Percentiles rank a stretch among this genome's conserved stretches.
phyloP scores from a whole-genome alignment of 1,140 invertebrate species.

The Cherax quadricarinatus region DNA sequence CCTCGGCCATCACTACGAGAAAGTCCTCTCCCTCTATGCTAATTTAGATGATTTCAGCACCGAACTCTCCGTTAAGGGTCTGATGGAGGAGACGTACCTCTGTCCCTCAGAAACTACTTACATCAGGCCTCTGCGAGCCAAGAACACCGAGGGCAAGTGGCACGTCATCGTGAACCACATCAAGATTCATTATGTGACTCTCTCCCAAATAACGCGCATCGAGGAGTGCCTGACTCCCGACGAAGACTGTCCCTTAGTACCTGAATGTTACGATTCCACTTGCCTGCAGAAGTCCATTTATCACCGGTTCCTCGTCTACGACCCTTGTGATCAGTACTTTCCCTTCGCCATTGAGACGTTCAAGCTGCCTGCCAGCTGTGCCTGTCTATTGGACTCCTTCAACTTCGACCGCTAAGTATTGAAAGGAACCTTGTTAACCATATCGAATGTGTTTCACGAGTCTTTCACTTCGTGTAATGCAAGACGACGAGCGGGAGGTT shows the following conservation, averaged over 20 bases:
- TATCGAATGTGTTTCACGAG: too few relatives aligned
- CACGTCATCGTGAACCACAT: conserved; percentile 74
- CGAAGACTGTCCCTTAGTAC: conserved; percentile 37
- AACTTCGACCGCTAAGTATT: conserved; percentile 32
- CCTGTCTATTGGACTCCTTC: conserved; percentile 34
- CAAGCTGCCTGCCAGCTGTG: conserved; percentile 52
- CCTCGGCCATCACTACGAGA: conserved; percentile 68
- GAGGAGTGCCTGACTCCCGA: conserved; percentile 33
- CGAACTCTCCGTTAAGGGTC: conserved; percentile 38
- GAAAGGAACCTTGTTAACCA: not conserved
- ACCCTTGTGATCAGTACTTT: conserved; percentile 44
- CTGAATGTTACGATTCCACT: conserved; percentile 33
- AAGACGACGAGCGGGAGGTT: not conserved
- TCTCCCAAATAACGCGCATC: conserved; percentile 25
- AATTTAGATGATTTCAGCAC: conserved; percentile 29
- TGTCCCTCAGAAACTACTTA: conserved; percentile 63
- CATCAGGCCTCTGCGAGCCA: conserved; percentile 72
- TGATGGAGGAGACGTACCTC: conserved; percentile 50
- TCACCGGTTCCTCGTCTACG: conserved; percentile 22
- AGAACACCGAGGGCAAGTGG: conserved; percentile 73
- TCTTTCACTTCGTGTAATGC: not conserved
- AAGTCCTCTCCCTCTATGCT: conserved; percentile 71
- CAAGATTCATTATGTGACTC: conserved; percentile 60
- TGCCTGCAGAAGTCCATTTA: conserved; percentile 50
- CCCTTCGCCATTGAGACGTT: conserved; percentile 54